Conservation (phyloP, 35 echinoderm and acorn worm species). For the Chiridota heheva region DNA sequence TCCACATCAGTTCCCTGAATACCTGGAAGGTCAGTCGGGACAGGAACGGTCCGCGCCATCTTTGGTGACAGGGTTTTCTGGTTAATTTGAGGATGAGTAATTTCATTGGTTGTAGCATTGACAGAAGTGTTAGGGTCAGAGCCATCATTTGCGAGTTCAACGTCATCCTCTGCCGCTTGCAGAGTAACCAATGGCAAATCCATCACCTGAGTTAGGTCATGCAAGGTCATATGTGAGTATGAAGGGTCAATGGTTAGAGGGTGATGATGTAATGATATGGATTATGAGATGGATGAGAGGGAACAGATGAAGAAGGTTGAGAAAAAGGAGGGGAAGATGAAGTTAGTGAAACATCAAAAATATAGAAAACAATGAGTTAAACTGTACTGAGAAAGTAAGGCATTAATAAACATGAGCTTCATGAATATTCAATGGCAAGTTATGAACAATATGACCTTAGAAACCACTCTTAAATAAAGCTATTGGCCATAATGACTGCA, state of each 20-base stretch:
- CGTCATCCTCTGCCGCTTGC: conserved; percentile 60
- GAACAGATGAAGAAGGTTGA: background rate
- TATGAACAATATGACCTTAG: too few relatives aligned
- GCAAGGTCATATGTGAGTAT: background rate
- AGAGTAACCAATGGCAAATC: conserved; percentile 60
- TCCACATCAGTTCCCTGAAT: conserved; percentile 68
- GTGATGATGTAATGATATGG: background rate
- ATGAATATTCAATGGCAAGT: too few relatives aligned
- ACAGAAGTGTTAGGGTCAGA: conserved; percentile 32
- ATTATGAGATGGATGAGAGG: background rate
- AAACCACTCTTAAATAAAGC: too few relatives aligned
- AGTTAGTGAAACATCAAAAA: background rate
- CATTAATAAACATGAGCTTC: too few relatives aligned
- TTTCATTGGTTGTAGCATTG: conserved; percentile 49
- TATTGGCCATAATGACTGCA: too few relatives aligned
- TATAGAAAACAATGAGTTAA: background rate
- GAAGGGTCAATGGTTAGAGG: background rate
- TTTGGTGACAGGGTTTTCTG: conserved; percentile 18
- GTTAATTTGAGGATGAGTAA: conserved; percentile 42
- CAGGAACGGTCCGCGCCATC: conserved; percentile 50
- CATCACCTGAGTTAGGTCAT: conserved; percentile 46
- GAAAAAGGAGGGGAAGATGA: background rate
- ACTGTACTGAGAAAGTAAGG: too few relatives aligned
- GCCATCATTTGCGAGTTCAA: conserved; percentile 20
- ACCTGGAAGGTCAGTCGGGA: conserved; percentile 88